These are phyloP conservation scores for Philaethria dido DNA, from an alignment of 2,888 invertebrate species.

Conservation along the genomic window DNA sequence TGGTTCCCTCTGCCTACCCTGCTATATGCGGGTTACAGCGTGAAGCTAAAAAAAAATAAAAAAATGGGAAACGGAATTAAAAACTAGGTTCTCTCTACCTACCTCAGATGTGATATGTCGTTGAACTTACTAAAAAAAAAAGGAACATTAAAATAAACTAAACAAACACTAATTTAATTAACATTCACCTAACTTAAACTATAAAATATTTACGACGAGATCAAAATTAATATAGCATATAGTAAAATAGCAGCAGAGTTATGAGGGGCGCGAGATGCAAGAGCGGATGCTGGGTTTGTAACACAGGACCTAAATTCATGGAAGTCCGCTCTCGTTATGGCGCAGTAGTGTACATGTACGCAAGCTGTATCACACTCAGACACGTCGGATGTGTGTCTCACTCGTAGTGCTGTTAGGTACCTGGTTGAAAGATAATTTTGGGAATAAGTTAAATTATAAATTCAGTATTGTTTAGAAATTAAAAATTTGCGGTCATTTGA, in stretches of 20 bases:
- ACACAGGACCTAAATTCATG: slow-evolving; percentile 91
- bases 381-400: slow-evolving; percentile 83
- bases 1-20: too few relatives aligned
- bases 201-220: slow-evolving; percentile 43
- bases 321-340: slow-evolving; percentile 93
- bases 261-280: slow-evolving; percentile 84
- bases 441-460: too few relatives aligned
- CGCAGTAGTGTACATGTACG: slow-evolving; percentile 93
- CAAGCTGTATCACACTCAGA: slow-evolving; percentile 89
- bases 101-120: too few relatives aligned
- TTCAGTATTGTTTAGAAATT: too few relatives aligned
- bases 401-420: slow-evolving; percentile 90
- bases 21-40: too few relatives aligned
- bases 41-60: too few relatives aligned
- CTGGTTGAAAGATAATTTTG: slow-evolving; percentile 63
- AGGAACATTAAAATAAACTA: too few relatives aligned
- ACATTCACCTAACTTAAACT: background rate
- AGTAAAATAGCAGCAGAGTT: slow-evolving; percentile 72
- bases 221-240: slow-evolving; percentile 69
- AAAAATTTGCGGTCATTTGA: too few relatives aligned
- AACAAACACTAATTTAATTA: background rate
- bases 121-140: too few relatives aligned
- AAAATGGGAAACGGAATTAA: too few relatives aligned
- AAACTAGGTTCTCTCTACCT: too few relatives aligned
- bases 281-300: slow-evolving; percentile 90